Evolutionary conservation across 1,140 invertebrate genomes (phyloP), one percentile per base, ranked within the genome.

Genomic region (Acromyrmex echinatior): DNA sequence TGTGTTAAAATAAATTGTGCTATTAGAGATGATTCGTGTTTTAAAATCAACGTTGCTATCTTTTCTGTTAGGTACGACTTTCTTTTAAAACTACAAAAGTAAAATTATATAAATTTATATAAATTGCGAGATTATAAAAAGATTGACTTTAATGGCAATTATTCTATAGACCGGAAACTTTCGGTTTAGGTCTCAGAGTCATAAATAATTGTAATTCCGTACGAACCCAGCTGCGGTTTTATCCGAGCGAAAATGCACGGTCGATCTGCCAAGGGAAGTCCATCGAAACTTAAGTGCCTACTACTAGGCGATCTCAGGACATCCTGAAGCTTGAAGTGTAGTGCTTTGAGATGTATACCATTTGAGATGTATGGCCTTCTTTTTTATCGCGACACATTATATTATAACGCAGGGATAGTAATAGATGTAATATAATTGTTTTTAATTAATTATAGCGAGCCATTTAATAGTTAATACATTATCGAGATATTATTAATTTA

Each of bases 161-260:
- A 28, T 81, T 35, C 65, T 35, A 81, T 56, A 35, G 51, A 58
- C 65, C 51, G 79, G 45, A 25, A 56, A 82, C 53, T 74, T 62
- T 39, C 53, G 56, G 56, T 82, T 73, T 74, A 62, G 25, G 21
- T 70, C 78, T 70, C 78, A 56, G 45, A 21, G 53, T 82, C 80
- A 74, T 82, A 82, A 82, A 74, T 82, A 82, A 82, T 82, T 68
- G 80, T 82, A 82, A 82, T 82, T 82, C 80, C 56, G 35, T 73
- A 68, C 68, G 80, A 82, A 62, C 68, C 25, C 56, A 82, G 68
- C 39, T 74, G 80, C 68, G 80, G 68, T 82, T 82, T 82, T 82
- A 82, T 74, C 80, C 68, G 25, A 4, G 68, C 80, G 53, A 82
- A 39, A 82, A 68, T 82, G 80, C 80, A 82, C 56, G 25, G 53